phyloP scores from a whole-genome alignment of 2,888 invertebrate genomes.

The Erpobdella octoculata region DNA sequence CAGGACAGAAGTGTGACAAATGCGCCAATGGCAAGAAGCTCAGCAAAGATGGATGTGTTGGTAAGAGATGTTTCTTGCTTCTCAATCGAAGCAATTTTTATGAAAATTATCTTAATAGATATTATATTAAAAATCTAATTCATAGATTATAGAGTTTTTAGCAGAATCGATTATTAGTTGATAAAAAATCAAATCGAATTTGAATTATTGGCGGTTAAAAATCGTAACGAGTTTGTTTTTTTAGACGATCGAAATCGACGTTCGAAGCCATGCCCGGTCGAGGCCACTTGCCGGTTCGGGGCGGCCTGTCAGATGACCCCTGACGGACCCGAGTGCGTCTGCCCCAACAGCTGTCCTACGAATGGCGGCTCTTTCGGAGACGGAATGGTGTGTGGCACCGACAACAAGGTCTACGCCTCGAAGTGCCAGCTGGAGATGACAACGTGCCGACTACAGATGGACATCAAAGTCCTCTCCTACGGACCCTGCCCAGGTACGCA shows the following conservation, averaged over 20 bases:
- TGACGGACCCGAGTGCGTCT: conserved; percentile 15
- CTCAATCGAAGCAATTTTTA: too few relatives aligned
- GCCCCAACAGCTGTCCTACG: conserved; percentile 12
- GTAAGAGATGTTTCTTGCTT: too few relatives aligned
- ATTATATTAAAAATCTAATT: too few relatives aligned
- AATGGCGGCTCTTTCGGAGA: background rate
- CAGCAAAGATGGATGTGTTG: conserved; percentile 26
- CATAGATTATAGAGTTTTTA: too few relatives aligned
- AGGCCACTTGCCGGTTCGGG: conserved; percentile 18
- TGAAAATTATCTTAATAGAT: background rate
- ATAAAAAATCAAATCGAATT: too few relatives aligned
- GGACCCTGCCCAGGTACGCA: conserved; percentile 19
- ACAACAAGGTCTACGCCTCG: conserved; percentile 19
- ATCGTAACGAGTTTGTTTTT: too few relatives aligned
- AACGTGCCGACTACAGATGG: conserved; percentile 20
- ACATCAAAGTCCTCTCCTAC: conserved; percentile 24
- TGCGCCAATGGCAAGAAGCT: conserved; percentile 25
- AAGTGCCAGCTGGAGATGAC: conserved; percentile 22
- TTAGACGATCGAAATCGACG: conserved; percentile 21
- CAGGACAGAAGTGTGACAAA: conserved; percentile 18
- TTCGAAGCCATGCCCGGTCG: conserved; percentile 20
- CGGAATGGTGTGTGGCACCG: conserved; percentile 18
- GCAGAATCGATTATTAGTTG: too few relatives aligned
- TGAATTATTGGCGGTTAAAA: too few relatives aligned
- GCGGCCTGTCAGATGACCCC: conserved; percentile 18